Base-by-base conservation (phyloP, 2,888 invertebrate genomes). In the Zhuqinia jingwanae region DNA sequence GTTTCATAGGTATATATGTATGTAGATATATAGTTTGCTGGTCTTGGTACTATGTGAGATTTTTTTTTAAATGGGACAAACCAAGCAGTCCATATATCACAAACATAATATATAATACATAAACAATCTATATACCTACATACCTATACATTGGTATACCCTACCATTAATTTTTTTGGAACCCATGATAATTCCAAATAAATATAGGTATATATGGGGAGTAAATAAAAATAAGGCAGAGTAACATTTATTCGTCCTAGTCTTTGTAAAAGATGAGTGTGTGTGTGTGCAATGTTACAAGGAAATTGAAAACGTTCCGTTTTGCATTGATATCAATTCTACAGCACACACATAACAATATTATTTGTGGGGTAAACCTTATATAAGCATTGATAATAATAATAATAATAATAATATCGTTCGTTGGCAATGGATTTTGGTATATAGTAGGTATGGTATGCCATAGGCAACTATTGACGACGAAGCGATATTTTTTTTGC, bases 291-390 rank as follows among this genome's bases (percentile, higher is more conserved):
- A 77, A 45, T n/a, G 30, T 15, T 58, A 68, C 81, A 81, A 81
- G 81, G 81, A 81, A 81, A 81, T 42, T 81, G 10, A 56, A 81
- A 81, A 70, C 81, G 81, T 70, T 53, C 63, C 36, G 47, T n/a
- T 42, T 2, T 13, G 17, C 42, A 30, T 10, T 47, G 47, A 70
- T 68, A 20, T 17, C 17, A 15, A 27, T 60, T 20, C 13, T 68
- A 17, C 17, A 36, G 36, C 20, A 20, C 15, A n/a, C n/a, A n/a
- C 63, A 63, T 17, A 63, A 60, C 27, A 60, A 15, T 27, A 27
- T 25, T 60, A 27, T 15, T 60, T 27, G 60, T 27, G n/a, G 63
- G 36, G 17, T 63, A 30, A 60, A 60, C 60, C 27, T 6, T 22
- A 58, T 22, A 60, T 36, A 36, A 36, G 5, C 36, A 3, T 6